Evolutionary conservation across 2,888 invertebrate species (phyloP).

Genomic region (Chorisops tibialis): DNA sequence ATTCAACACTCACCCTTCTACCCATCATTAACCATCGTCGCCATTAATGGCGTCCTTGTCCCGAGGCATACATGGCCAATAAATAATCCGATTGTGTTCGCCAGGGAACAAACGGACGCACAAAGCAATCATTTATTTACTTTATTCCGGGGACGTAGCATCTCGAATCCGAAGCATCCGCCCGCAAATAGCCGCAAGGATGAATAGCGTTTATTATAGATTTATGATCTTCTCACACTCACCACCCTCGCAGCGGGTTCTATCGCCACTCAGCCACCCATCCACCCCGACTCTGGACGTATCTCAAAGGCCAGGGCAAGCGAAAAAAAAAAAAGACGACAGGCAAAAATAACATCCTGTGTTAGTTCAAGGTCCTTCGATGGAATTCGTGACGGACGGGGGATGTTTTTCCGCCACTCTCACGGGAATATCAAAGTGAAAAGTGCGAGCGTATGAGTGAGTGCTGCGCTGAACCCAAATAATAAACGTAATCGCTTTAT

Average conservation of each 20-base stretch:
- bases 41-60: slow-evolving; percentile 29
- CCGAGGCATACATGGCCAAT: slow-evolving; percentile 27
- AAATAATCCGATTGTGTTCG: slow-evolving; percentile 33
- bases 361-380: not conserved
- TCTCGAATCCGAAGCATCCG: slow-evolving; percentile 18
- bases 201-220: slow-evolving; percentile 33
- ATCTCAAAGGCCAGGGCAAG: not conserved
- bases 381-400: no score
- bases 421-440: no score
- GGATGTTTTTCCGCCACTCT: no score
- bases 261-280: no score
- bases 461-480: not conserved
- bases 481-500: slow-evolving; percentile 36
- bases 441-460: no score
- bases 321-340: not conserved
- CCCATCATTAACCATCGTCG: not conserved
- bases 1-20: slow-evolving; percentile 14
- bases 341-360: slow-evolving; percentile 9
- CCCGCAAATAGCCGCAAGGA: slow-evolving; percentile 30
- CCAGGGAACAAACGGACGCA: slow-evolving; percentile 20
- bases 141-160: slow-evolving; percentile 10
- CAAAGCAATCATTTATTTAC: slow-evolving; percentile 34
- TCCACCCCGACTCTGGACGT: no score
- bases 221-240: slow-evolving; percentile 31
- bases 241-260: slow-evolving; percentile 12